phyloP scores from a whole-genome alignment of 2,113 vertebrate genomes.

The Carassius carassius region DNA sequence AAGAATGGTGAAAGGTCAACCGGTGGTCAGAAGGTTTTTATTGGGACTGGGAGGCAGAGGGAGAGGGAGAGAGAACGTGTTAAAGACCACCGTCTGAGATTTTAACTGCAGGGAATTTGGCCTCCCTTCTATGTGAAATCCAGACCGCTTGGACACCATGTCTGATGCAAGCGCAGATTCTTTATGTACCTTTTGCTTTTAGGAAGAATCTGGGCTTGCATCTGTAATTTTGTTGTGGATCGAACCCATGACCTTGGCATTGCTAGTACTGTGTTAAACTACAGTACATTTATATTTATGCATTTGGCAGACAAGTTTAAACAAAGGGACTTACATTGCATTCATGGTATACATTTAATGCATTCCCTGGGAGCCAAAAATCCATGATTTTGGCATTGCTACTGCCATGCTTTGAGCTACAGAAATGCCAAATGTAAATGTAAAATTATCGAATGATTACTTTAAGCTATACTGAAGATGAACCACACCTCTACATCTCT shows the following conservation, averaged over 20 bases:
- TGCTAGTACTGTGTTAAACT: neutral
- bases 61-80: constrained; percentile 68
- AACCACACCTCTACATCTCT: neutral
- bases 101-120: constrained; percentile 76
- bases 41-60: constrained; percentile 71
- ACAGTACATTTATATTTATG: neutral
- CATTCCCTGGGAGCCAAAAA: neutral
- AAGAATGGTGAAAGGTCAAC: constrained; percentile 72
- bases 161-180: neutral
- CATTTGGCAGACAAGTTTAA: neutral
- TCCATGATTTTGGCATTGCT: neutral
- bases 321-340: too few relatives aligned
- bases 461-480: neutral
- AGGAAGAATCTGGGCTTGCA: constrained; percentile 1
- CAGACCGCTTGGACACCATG: constrained; percentile 21
- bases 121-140: constrained; percentile 63
- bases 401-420: neutral
- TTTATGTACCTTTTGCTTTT: neutral
- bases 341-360: neutral
- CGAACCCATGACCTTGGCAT: constrained; percentile 5
- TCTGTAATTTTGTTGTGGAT: neutral
- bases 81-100: constrained; percentile 79
- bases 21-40: constrained; percentile 81
- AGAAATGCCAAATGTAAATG: neutral
- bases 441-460: neutral